Base-by-base conservation (phyloP, 2,888 invertebrate species). In the Malthinus flaveolus region DNA sequence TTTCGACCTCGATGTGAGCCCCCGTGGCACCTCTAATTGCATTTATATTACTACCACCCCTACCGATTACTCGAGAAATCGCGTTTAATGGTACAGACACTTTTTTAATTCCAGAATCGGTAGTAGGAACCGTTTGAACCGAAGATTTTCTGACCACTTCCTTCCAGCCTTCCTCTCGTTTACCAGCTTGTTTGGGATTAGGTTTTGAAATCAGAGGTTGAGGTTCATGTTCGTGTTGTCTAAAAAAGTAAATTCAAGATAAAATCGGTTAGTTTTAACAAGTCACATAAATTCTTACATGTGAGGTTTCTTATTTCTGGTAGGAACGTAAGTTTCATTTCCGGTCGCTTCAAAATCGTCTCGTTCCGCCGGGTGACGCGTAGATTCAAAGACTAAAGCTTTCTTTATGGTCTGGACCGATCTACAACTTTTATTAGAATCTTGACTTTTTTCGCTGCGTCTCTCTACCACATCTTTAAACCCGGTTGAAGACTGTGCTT, bases 1-100 rank as follows among this genome's bases (percentile, higher is more conserved):
- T 98, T 79, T 98, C 98, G 23, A 98, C 95, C 80, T 98, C 97
- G 75, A 99, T 98, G 76, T 97, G 95, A 4, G 98, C 98, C 59
- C 97, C 96, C 32, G 98, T 97, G 50, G 95, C 92, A 56, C 94
- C 93, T 58, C 98, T 85, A 75, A 99, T 97, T 8, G 97, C 95
- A 81, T 99, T 99, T 73, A 99, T 97, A 80, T 98, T 98, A 81
- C 91, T 93, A 47, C 98, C 98, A 32, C 93, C 96, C 70, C 98
- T 88, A 0, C 98, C 98, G 73, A 99, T 99, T 49, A 99, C 97
- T 53, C 98, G 86, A 59, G 97, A 96, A 62, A 98, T 97, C 44
- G 96, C 97, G 77, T 91, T 91, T 15, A 95, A 88, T 51, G 96
- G 95, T 59, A 99, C 97, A 10, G 91, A 90, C 44, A 98, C 94